A percentile compares a stretch with the other conserved stretches of the same genome.
Conservation (phyloP, 2,797 vertebrate species). For the Lacerta bilineata region DNA sequence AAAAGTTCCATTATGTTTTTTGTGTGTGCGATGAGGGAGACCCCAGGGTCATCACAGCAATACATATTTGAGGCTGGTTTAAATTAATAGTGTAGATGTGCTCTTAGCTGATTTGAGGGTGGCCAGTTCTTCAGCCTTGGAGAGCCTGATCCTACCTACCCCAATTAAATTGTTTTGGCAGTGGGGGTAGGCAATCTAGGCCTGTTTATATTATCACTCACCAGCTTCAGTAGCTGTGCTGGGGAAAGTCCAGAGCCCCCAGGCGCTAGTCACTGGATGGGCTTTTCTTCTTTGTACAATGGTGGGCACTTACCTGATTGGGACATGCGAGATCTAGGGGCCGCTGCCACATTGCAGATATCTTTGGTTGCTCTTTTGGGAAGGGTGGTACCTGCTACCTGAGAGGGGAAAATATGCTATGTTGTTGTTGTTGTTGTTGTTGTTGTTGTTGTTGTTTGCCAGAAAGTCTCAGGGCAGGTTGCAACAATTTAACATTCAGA, state of each 20-base stretch:
- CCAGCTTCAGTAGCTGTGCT: neutral
- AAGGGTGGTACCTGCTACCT: neutral
- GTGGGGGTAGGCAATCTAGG: neutral
- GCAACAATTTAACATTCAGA: no score
- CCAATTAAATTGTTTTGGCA: neutral
- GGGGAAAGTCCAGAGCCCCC: neutral
- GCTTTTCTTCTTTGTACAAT: neutral
- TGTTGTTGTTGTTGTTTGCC: no score
- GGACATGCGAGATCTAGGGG: no score
- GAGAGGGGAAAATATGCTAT: neutral
- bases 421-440: no score
- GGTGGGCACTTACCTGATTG: neutral
- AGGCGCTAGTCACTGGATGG: neutral
- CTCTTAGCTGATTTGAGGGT: no score
- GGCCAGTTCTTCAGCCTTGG: neutral
- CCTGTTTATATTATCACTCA: neutral
- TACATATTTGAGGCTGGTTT: neutral
- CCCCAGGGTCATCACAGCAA: no score
- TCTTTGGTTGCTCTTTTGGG: neutral
- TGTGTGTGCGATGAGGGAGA: no score
- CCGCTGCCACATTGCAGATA: neutral
- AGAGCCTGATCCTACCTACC: neutral
- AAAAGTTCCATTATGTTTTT: neutral
- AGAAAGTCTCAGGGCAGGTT: no score
- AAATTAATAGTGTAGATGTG: neutral